Conservation (phyloP, 2,113 vertebrate genomes). For the Hippotragus niger region DNA sequence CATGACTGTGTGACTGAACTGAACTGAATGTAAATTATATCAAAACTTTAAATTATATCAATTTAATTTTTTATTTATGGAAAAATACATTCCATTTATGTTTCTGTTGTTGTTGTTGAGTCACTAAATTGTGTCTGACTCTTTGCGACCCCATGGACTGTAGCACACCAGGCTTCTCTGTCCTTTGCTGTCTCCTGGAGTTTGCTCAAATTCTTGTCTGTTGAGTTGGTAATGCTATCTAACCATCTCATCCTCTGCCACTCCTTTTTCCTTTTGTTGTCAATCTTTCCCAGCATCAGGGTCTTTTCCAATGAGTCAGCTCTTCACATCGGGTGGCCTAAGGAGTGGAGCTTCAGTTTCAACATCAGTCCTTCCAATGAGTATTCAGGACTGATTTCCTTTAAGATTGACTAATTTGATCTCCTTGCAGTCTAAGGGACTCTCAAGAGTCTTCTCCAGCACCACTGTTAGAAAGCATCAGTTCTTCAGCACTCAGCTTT, state of each 20-base stretch:
- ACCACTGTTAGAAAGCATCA: not conserved
- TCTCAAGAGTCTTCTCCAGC: not conserved
- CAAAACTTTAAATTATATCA: too few relatives aligned
- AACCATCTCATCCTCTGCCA: not conserved
- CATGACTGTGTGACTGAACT: too few relatives aligned
- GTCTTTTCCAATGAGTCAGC: not conserved
- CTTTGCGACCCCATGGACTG: not conserved
- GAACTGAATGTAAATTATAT: too few relatives aligned
- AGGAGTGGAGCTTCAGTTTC: not conserved
- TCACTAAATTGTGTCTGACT: not conserved
- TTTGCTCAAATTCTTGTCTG: not conserved
- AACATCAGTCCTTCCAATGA: not conserved
- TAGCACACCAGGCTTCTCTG: not conserved
- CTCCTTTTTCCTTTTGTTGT: not conserved
- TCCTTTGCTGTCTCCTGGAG: not conserved
- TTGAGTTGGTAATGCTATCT: not conserved
- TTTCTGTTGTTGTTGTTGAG: too few relatives aligned
- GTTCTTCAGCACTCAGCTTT: not conserved
- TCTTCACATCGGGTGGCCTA: not conserved
- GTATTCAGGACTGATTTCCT: not conserved
- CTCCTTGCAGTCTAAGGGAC: not conserved
- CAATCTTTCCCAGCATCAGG: not conserved
- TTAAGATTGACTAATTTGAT: not conserved
- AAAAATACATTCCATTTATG: too few relatives aligned
- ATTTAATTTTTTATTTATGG: too few relatives aligned